Evolutionary conservation across 2,888 invertebrate species (phyloP), one percentile per base, ranked within the genome.

Genomic region (Leptothorax acervorum): DNA sequence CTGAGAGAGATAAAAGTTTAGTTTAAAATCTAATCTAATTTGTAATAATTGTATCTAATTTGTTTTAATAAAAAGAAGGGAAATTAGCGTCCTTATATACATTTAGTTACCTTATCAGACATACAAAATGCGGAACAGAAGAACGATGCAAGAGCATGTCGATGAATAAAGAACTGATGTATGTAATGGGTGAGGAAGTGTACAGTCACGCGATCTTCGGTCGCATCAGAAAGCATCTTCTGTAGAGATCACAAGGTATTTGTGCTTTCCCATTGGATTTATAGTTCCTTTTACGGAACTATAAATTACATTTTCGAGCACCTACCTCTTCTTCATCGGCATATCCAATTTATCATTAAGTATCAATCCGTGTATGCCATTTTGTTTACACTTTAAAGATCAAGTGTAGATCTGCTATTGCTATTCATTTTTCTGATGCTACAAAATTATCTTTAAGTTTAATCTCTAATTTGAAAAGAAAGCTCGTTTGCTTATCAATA

Each of bases 191-290:
- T 83, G 85, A 86, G 86, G 89, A 88, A 91, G 87, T 84, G 85
- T 85, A 90, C 84, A 85, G 90, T 91, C 92, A 92, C 90, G 92
- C 92, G 92, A 92, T 90, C 66, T 68, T 68, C 84, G 85, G 55
- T 60, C 74, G 87, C 85, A 84, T 85, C 82, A 62, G 85, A 71
- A 86, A 85, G 60, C 75, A 87, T 90, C 68, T 68, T 86, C 65
- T 39, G 83, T 63, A 57, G 55, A 82, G 86, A 90, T 90, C 87
- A 12, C 31, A 12, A 28, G 35, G 60, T 31, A 83, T 87, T 83
- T 87, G 81, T 82, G 65, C 62, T 73, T 85, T 86, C 83, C 66
- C 73, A 76, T 71, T 66, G 55, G 8, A 39, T 78, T 23, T 23
- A 23, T 23, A 23, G 70, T 23, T 57, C 48, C 51, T 65, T 68